phyloP scores from a whole-genome alignment of 2,888 invertebrate genomes.

The Nomada ferruginata region DNA sequence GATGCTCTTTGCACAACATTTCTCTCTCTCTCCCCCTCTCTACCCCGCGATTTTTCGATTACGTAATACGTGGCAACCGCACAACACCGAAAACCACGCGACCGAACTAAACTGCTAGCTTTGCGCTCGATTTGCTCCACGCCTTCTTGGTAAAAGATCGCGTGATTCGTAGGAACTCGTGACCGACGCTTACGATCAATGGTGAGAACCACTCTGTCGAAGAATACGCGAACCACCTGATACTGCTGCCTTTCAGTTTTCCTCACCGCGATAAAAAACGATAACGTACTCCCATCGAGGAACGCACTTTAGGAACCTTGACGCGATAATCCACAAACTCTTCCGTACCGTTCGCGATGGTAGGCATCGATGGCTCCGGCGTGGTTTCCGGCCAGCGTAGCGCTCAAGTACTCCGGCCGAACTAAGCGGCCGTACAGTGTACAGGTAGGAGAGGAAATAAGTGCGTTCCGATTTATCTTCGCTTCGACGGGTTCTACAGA shows the following conservation, averaged over 20 bases:
- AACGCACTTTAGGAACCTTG: no score
- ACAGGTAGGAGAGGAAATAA: no score
- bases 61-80: slow-evolving; percentile 43
- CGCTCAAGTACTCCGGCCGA: no score
- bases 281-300: no score
- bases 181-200: not conserved
- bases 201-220: no score
- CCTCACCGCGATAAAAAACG: no score
- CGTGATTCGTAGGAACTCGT: not conserved
- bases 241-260: no score
- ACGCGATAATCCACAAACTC: slow-evolving; percentile 2
- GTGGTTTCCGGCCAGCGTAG: slow-evolving; percentile 6
- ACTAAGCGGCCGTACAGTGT: no score
- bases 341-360: not conserved
- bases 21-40: not conserved
- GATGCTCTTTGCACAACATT: slow-evolving; percentile 24
- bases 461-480: not conserved
- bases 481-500: slow-evolving; percentile 12
- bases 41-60: slow-evolving; percentile 19
- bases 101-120: slow-evolving; percentile 17
- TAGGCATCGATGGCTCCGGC: not conserved
- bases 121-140: not conserved
- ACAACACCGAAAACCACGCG: slow-evolving; percentile 7
- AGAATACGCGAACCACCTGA: no score
- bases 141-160: not conserved